A percentile compares a stretch with the other conserved stretches of the same genome.
Conservation (phyloP, 2,113 vertebrate genomes). For the Oryzias celebensis region DNA sequence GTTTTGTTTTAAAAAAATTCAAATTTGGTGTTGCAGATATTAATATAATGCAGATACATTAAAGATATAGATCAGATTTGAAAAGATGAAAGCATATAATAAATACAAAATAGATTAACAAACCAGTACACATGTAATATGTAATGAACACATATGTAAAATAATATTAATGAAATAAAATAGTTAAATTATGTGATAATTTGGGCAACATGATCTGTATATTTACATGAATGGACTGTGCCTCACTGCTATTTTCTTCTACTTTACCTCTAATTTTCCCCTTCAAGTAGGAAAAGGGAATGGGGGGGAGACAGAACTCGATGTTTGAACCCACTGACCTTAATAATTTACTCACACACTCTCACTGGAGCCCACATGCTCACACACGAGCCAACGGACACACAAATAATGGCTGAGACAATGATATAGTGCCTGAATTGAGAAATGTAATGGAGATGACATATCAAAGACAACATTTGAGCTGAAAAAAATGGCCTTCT, state of each 20-base stretch:
- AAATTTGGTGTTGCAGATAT: conserved; percentile 2
- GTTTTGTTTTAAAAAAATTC: conserved; percentile 47
- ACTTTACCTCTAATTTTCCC: conserved; percentile 41
- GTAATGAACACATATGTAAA: too few relatives aligned
- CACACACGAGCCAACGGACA: background rate
- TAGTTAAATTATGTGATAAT: too few relatives aligned
- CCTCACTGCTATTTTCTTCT: conserved; percentile 13
- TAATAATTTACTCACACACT: conserved; percentile 33
- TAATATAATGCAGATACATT: background rate
- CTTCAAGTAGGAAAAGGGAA: conserved; percentile 20
- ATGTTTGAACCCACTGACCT: conserved; percentile 52
- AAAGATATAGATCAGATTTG: background rate
- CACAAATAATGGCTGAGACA: conserved; percentile 45
- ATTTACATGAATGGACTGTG: conserved; percentile 20
- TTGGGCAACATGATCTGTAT: background rate
- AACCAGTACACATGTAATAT: too few relatives aligned
- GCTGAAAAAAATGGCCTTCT: conserved; percentile 9
- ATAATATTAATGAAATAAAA: too few relatives aligned
- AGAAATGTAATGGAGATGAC: conserved; percentile 50
- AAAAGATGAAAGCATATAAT: too few relatives aligned
- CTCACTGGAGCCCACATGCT: conserved; percentile 12
- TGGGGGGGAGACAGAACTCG: conserved; percentile 3
- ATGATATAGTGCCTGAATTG: conserved; percentile 49
- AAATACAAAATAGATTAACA: too few relatives aligned
- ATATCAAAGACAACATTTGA: conserved; percentile 40